These are phyloP conservation scores for Gambusia affinis DNA, from an alignment of 2,113 vertebrate species.

Conservation along the genomic window DNA sequence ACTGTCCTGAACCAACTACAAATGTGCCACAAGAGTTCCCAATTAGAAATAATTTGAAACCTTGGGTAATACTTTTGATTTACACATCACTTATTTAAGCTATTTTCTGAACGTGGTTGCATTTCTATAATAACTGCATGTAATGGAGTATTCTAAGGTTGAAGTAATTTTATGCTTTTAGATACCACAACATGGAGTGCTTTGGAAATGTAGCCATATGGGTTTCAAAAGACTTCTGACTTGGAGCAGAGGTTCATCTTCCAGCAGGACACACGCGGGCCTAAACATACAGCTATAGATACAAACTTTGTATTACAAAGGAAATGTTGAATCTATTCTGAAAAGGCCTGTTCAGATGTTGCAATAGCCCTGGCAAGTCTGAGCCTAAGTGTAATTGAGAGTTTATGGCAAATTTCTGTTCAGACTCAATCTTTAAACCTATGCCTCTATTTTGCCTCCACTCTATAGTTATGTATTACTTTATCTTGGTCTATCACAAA, in stretches of 20 bases:
- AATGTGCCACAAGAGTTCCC: slow-evolving; percentile 20
- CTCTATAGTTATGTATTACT: neutral
- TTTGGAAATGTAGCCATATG: no score
- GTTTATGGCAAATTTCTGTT: neutral
- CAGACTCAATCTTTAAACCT: neutral
- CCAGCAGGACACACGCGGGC: neutral
- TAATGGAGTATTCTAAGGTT: no score
- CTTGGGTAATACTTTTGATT: neutral
- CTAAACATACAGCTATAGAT: neutral
- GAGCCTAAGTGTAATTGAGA: neutral
- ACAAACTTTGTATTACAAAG: neutral
- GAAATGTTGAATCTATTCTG: neutral
- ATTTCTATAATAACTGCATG: no score
- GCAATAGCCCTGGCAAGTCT: neutral
- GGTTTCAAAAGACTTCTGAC: neutral
- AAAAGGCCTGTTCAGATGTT: neutral
- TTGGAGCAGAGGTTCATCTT: neutral
- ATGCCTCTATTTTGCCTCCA: neutral
- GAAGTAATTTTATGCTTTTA: no score
- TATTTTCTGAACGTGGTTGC: no score
- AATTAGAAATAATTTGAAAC: slow-evolving; percentile 5
- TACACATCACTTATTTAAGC: neutral
- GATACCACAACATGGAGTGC: no score
- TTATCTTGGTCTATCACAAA: neutral
- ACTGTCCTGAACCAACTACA: slow-evolving; percentile 24